These are phyloP conservation scores for Zeus faber DNA, from an alignment of 2,113 vertebrate species.

Conservation along the genomic window DNA sequence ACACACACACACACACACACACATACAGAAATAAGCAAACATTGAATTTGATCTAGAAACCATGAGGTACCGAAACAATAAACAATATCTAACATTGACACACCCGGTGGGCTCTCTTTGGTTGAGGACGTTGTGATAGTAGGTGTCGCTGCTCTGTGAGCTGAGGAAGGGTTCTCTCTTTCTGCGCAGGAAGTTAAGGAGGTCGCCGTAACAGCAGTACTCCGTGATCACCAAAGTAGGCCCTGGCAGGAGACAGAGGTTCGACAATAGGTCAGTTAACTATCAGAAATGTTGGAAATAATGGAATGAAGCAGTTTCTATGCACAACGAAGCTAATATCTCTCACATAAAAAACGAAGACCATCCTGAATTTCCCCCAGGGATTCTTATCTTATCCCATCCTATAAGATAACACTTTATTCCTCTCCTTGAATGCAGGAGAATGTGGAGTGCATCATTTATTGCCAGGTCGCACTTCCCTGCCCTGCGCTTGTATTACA, in stretches of 20 bases:
- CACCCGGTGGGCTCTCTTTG: constrained; percentile 59
- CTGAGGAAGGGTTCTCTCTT: constrained; percentile 92
- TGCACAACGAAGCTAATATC: no score
- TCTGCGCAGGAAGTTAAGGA: constrained; percentile 94
- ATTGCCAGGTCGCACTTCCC: no score
- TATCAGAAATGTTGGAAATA: not conserved
- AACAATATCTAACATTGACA: constrained; percentile 9
- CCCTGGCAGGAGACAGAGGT: constrained; percentile 71
- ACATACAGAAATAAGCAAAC: constrained; percentile 9
- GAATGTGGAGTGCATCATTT: not conserved
- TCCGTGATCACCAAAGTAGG: constrained; percentile 97
- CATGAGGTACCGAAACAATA: not conserved
- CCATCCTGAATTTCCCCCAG: no score
- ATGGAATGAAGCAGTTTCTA: not conserved
- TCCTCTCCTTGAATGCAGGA: no score
- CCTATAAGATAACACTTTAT: no score
- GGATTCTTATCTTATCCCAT: no score
- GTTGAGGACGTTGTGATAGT: constrained; percentile 84
- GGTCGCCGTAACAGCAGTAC: constrained; percentile 99
- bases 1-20: constrained; percentile 14
- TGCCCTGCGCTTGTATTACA: no score
- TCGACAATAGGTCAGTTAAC: constrained; percentile 4
- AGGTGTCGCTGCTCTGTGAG: constrained; percentile 81
- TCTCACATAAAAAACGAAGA: no score
- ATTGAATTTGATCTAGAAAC: no score